Evolutionary conservation across 2,113 vertebrate species (phyloP).

Genomic region (Dinomys branickii): DNA sequence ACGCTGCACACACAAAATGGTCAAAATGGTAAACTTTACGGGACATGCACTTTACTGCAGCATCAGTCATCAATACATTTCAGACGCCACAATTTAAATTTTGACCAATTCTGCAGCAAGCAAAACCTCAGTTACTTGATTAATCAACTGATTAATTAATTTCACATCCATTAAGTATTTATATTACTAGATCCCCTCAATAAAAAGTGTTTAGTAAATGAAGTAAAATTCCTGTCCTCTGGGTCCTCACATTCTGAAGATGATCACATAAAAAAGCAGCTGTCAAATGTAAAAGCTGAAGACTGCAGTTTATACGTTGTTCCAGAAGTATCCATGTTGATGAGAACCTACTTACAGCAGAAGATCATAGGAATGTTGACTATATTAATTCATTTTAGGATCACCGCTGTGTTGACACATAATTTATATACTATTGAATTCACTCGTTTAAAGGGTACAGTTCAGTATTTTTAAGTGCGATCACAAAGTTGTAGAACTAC

Average conservation of each 20-base stretch:
- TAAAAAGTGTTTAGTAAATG: neutral
- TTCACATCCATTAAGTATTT: neutral
- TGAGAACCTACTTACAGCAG: neutral
- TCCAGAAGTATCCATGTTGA: neutral
- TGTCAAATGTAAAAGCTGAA: neutral
- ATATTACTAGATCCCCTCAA: neutral
- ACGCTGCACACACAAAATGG: neutral
- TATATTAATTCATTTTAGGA: neutral
- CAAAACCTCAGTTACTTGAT: neutral
- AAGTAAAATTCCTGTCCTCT: neutral
- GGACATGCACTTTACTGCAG: neutral
- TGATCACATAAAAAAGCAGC: neutral
- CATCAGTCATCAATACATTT: neutral
- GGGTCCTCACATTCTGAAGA: neutral
- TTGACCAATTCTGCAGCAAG: neutral
- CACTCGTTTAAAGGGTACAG: neutral
- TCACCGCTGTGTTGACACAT: neutral
- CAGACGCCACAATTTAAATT: neutral
- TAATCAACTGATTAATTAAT: neutral
- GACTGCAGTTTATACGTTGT: neutral
- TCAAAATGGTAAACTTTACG: neutral
- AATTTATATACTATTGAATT: neutral
- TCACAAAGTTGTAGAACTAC: neutral
- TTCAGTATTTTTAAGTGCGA: neutral
- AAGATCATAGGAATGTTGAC: neutral